phyloP scores from a whole-genome alignment of 1,140 invertebrate species.

The Orchesella cincta region DNA sequence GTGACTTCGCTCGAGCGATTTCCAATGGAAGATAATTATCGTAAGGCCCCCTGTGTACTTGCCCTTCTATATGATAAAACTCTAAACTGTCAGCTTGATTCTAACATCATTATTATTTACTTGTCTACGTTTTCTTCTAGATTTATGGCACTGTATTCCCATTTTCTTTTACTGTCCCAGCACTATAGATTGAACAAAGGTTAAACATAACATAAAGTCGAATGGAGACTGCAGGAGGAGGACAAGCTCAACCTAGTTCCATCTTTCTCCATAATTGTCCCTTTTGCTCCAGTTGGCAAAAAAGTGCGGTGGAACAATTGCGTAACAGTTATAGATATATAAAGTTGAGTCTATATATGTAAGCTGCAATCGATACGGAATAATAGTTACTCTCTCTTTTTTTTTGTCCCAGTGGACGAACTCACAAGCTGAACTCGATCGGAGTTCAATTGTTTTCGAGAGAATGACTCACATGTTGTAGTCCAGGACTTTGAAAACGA shows the following conservation, averaged over 20 bases:
- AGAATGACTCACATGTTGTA: conserved; percentile 15
- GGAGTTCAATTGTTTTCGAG: conserved; percentile 17
- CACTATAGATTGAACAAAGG: neutral
- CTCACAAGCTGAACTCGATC: neutral
- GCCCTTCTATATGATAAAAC: neutral
- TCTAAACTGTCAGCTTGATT: conserved; percentile 23
- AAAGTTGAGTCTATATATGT: neutral
- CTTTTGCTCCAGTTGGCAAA: conserved; percentile 8
- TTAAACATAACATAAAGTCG: neutral
- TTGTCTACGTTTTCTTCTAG: neutral
- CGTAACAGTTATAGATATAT: neutral
- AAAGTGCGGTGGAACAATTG: neutral
- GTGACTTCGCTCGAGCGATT: conserved; percentile 39
- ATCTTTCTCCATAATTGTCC: neutral
- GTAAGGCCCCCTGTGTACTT: conserved; percentile 24
- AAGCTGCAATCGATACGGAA: conserved; percentile 9
- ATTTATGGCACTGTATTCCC: conserved; percentile 14
- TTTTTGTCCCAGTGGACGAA: conserved; percentile 18
- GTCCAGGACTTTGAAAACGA: neutral
- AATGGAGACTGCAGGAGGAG: neutral
- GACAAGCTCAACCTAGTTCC: neutral
- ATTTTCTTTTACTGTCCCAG: neutral
- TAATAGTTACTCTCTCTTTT: neutral
- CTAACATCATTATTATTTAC: conserved; percentile 27
- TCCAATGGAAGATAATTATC: conserved; percentile 40